Evolutionary conservation across 1,140 invertebrate genomes (phyloP), one percentile per base, ranked within the genome.

Genomic region (Caenorhabditis latens): DNA sequence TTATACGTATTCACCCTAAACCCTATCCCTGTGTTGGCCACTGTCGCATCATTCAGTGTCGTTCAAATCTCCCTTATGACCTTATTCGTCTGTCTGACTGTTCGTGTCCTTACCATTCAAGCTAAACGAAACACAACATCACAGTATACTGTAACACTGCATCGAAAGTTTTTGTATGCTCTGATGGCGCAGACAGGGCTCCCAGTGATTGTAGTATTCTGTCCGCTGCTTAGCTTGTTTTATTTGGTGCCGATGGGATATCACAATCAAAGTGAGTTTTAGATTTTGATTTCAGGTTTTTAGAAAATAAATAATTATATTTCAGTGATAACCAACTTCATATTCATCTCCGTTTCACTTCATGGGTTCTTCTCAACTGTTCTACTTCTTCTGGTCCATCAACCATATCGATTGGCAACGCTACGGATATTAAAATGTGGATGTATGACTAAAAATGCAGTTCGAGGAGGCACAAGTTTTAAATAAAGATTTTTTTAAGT

Each of bases 351-450:
- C 2, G 65, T 71, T 0, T 71, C 65, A 0, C 19, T 71, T 4
- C 65, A 71, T n/a, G 65, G 65, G 42, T 71, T 71, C 65, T 71
- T 71, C 40, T 71, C 65, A 43, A 71, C 65, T 43, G 42, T 71
- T 46, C 42, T 71, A 46, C 42, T 71, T 43, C 42, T 71, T 43
- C 65, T 71, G 40, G 65, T 71, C 9, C 65, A 71, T 71, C 40
- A 71, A 43, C 65, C 65, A 4, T 71, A 71, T 71, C 40, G 65
- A 7, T 7, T 19, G 42, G 65, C 65, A n/a, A 71, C 65, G 3
- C 19, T 71, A 5, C 11, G 65, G n/a, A 71, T 71, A 14, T 19
- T 71, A 43, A 43, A 46, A 46, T 71, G 65, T 71, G 16, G 16
- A 43, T 71, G 65, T 43, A 43, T 4, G 19, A 21, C 46, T 16